A percentile compares a stretch with the other conserved stretches of the same genome.
Conservation (phyloP, 2,113 vertebrate species). For the Platanista minor region DNA sequence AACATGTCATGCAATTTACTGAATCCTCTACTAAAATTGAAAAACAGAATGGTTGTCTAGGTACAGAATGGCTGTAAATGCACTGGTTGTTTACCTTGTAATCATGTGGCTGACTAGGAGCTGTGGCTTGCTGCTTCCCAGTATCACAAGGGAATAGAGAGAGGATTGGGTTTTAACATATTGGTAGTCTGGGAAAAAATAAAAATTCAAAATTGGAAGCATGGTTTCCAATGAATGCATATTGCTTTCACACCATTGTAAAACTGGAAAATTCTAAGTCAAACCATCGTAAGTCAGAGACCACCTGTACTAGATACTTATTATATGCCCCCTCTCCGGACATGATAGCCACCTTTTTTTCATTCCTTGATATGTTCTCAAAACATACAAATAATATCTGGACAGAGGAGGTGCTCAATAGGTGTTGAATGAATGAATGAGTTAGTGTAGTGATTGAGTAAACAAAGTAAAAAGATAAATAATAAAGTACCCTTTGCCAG, state of each 20-base stretch:
- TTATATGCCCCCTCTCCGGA: background rate
- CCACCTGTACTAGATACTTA: background rate
- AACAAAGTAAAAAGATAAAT: background rate
- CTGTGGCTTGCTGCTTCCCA: background rate
- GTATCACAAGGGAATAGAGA: background rate
- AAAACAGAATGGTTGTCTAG: background rate
- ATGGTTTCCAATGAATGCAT: background rate
- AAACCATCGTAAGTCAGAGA: background rate
- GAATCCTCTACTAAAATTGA: background rate
- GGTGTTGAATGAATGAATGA: background rate
- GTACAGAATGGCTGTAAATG: background rate
- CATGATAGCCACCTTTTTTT: background rate
- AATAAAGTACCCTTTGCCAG: background rate
- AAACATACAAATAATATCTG: background rate
- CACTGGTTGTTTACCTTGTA: background rate
- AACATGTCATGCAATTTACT: background rate
- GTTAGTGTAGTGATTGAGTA: background rate
- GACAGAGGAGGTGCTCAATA: background rate
- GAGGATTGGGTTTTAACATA: background rate
- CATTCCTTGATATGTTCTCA: background rate
- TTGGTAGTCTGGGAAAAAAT: background rate
- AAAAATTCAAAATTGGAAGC: background rate
- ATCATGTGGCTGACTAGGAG: background rate
- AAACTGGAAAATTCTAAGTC: background rate
- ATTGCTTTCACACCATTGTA: background rate